phyloP scores from a whole-genome alignment of 2,797 vertebrate genomes.

The Gallinago solitaria region DNA sequence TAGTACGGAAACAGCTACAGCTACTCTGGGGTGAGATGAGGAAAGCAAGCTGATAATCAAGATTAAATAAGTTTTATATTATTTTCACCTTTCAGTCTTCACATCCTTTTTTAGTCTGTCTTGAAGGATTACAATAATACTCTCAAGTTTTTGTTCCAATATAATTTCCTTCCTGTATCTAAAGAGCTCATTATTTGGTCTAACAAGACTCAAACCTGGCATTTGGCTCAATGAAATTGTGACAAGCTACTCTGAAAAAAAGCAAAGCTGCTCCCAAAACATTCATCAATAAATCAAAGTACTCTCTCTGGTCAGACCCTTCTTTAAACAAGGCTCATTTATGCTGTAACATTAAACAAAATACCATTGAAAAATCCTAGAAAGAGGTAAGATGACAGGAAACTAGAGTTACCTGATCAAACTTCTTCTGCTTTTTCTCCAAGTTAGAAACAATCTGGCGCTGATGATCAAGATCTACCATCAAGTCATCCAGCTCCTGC shows the following conservation, averaged over 20 bases:
- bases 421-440: constrained; percentile 98
- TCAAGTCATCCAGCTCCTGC: constrained; percentile 93
- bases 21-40: neutral
- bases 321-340: neutral
- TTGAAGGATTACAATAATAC: neutral
- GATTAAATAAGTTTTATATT: neutral
- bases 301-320: neutral
- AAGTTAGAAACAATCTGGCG: constrained; percentile 92
- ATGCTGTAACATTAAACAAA: neutral
- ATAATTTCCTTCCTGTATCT: neutral
- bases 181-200: neutral
- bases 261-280: neutral
- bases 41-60: neutral
- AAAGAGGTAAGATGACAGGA: neutral
- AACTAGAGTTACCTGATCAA: constrained; percentile 87
- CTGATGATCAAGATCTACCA: constrained; percentile 93
- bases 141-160: neutral
- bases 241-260: neutral
- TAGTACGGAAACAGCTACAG: neutral
- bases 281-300: too few relatives aligned
- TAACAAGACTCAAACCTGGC: neutral
- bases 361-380: neutral
- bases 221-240: neutral
- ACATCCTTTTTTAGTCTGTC: neutral
- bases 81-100: neutral